Evolutionary conservation across 2,888 invertebrate species (phyloP), one percentile per base, ranked within the genome.

Genomic region (Chymomyza amoena): DNA sequence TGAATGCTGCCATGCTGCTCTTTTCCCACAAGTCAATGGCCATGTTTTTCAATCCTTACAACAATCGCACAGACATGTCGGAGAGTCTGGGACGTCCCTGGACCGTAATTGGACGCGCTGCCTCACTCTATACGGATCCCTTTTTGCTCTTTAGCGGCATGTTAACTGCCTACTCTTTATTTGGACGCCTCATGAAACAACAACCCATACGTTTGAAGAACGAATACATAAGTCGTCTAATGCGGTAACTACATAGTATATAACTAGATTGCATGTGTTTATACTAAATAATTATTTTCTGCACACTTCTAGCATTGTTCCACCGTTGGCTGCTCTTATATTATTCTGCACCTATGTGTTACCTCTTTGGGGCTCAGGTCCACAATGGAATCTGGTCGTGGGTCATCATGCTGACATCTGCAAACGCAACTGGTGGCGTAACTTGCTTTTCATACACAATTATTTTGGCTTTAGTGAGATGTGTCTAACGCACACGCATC

Each of bases 21-120:
- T 81, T 94, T 5, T 93, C 95, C 0, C 95, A 95, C 89, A 95
- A 95, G 87, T 94, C 94, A n/a, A 94, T 95, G 94, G 95, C 95
- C 1, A 88, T 94, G 66, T 94, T 95, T 83, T 95, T 94, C 80
- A 93, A 93, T 84, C 94, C 95, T 2, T 95, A 94, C 82, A 90
- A 93, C 60, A 95, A 95, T 84, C 92, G 95, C 74, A 95, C 95
- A 0, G 91, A 92, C 75, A 94, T 94, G 94, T 91, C 94, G 0
- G 94, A 95, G 94, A 92, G 91, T 73, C 90, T 95, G 65, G 94
- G 94, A 0, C 92, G 93, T 83, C 93, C 94, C 4, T 95, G 95
- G 94, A 94, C 94, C 0, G 94, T 95, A 0, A 90, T 95, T 65
- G 95, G 94, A 56, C 92, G 95, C 80, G 95, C 94, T 0, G 95